Evolutionary conservation across 2,797 vertebrate genomes (phyloP).

Genomic region (Dicrostonyx torquatus): DNA sequence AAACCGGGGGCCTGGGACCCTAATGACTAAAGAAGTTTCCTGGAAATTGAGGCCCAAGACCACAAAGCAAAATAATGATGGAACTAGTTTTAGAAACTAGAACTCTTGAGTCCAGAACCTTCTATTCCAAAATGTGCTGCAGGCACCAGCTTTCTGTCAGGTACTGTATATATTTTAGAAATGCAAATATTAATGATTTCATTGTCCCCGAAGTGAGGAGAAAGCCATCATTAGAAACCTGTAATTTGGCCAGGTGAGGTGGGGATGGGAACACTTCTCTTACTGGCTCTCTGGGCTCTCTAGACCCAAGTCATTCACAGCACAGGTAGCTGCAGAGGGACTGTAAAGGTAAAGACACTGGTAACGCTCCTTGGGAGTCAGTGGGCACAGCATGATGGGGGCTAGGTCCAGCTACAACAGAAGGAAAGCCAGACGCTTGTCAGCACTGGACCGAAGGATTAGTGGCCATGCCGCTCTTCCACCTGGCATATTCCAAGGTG

Average conservation of each 20-base stretch:
- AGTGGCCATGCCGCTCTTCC: not conserved
- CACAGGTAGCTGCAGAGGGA: not conserved
- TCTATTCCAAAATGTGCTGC: not conserved
- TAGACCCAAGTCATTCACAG: not conserved
- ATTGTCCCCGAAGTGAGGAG: not conserved
- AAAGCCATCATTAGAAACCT: not conserved
- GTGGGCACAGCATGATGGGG: not conserved
- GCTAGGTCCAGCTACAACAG: not conserved
- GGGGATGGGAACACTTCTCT: not conserved
- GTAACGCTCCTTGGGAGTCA: not conserved
- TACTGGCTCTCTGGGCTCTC: fast-evolving
- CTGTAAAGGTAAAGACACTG: not conserved
- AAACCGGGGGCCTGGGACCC: not conserved
- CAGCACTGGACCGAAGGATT: not conserved
- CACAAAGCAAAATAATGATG: not conserved
- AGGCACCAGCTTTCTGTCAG: not conserved
- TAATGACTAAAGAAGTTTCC: not conserved
- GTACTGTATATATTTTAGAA: not conserved
- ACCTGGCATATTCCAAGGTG: not conserved
- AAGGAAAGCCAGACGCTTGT: not conserved
- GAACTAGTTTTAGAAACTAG: not conserved
- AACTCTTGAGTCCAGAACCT: not conserved
- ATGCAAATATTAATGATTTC: not conserved
- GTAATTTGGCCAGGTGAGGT: not conserved
- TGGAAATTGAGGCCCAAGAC: slow-evolving; percentile 19